Conservation (phyloP, 2,113 vertebrate species). For the Taurulus bubalis region DNA sequence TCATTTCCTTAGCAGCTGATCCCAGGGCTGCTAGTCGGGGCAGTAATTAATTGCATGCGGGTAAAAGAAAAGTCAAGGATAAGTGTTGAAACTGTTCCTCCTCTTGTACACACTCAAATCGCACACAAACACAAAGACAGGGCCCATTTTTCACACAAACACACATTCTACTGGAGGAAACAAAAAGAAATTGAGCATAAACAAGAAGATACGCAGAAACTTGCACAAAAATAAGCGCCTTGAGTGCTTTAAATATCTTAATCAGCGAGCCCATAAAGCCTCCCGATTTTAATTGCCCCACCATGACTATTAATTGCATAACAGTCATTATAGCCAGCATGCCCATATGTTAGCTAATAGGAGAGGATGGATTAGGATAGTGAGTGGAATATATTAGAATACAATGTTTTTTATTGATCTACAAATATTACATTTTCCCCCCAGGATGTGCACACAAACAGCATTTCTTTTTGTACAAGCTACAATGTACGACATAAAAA, state of each 20-base stretch:
- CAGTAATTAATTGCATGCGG: constrained; percentile 71
- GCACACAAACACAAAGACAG: constrained; percentile 52
- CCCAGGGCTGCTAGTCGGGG: constrained; percentile 57
- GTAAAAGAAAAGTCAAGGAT: constrained; percentile 76
- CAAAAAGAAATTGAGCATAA: constrained; percentile 50
- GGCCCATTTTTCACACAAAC: constrained; percentile 48
- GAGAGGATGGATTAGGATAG: constrained; percentile 74
- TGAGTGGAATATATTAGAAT: constrained; percentile 74
- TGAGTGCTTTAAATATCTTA: constrained; percentile 80
- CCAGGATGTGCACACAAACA: constrained; percentile 51
- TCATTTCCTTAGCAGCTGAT: constrained; percentile 65
- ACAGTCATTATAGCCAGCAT: constrained; percentile 69
- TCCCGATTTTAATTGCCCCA: constrained; percentile 82
- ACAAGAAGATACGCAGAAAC: constrained; percentile 56
- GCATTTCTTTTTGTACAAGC: constrained; percentile 20
- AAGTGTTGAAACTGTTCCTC: constrained; percentile 64
- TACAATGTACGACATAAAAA: constrained; percentile 29
- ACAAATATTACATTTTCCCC: constrained; percentile 68
- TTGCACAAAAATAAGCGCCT: constrained; percentile 62
- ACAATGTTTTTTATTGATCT: constrained; percentile 74
- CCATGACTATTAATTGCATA: constrained; percentile 83
- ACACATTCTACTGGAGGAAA: constrained; percentile 52
- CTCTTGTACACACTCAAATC: constrained; percentile 35
- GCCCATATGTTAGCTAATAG: constrained; percentile 81
- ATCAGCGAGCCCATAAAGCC: constrained; percentile 81